Evolutionary conservation across 1,140 invertebrate genomes (phyloP), one percentile per base, ranked within the genome.

Genomic region (Myzus persicae): DNA sequence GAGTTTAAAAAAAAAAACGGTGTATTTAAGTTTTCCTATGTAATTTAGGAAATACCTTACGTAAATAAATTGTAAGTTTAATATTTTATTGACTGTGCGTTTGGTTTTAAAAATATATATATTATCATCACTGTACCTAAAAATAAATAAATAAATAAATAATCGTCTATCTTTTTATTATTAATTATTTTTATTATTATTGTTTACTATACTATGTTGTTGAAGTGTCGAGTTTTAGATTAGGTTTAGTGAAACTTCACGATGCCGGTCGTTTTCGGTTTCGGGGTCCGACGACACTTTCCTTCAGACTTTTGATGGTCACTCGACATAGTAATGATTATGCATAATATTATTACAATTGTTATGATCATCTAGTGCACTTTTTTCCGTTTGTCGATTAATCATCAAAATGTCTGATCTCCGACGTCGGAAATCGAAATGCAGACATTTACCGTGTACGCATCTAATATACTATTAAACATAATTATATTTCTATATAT

Each of bases 1-100:
- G 76, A 93, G 46, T 84, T 84, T 85, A 36, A 48, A 48, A 48
- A 51, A 42, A 92, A 81, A 42, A 91, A 85, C 26, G 48, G 38
- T 93, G 46, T 93, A 93, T 84, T 93, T 84, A 93, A 84, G 36
- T 84, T 44, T 76, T 85, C 46, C 81, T 93, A 93, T 84, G 46
- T 93, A 85, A 84, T 42, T 84, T 93, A 51, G 40, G 46, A 51
- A 93, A 93, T 93, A 85, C 46, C 38, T 76, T 76, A 76, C 59
- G 59, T 85, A 93, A 20, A 81, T 40, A 93, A 85, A 93, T 67
- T 91, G 90, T 91, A 91, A 91, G 90, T 91, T 48, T 82, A 91
- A 46, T 91, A 91, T 91, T 81, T 51, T 85, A 85, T 51, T 85
- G 36, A 93, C 46, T 93, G 81, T 93, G 81, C 81, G 91, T 93